phyloP scores from a whole-genome alignment of 2,113 vertebrate species.

The Takifugu flavidus region DNA sequence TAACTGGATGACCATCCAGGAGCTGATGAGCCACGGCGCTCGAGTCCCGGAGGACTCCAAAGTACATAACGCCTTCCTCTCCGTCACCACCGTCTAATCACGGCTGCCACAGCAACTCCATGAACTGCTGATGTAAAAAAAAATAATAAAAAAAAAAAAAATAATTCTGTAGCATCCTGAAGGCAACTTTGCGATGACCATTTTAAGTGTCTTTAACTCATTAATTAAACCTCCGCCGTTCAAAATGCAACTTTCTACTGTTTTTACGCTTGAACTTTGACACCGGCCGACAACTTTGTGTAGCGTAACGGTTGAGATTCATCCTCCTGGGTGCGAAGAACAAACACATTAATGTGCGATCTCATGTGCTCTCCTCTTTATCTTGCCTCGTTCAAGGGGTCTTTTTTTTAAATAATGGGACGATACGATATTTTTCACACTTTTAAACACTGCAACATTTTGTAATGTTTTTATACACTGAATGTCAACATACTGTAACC shows the following conservation, averaged over 20 bases:
- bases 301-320: constrained; percentile 41
- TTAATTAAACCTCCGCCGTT: constrained; percentile 25
- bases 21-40: constrained; percentile 94
- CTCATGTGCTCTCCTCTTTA: constrained; percentile 51
- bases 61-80: constrained; percentile 94
- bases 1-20: constrained; percentile 99
- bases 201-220: constrained; percentile 26
- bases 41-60: constrained; percentile 88
- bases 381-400: constrained; percentile 91
- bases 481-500: constrained; percentile 64
- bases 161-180: constrained; percentile 38
- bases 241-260: background rate
- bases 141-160: constrained; percentile 14
- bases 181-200: constrained; percentile 19
- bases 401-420: constrained; percentile 77
- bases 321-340: constrained; percentile 10
- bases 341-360: constrained; percentile 25
- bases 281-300: constrained; percentile 22
- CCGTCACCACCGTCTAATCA: constrained; percentile 91
- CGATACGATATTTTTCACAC: constrained; percentile 84
- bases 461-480: constrained; percentile 73
- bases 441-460: constrained; percentile 81
- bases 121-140: constrained; percentile 12
- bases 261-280: constrained; percentile 33
- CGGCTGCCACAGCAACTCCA: background rate